Conservation (phyloP, 2,113 vertebrate genomes). For the Sylvilagus bachmani region DNA sequence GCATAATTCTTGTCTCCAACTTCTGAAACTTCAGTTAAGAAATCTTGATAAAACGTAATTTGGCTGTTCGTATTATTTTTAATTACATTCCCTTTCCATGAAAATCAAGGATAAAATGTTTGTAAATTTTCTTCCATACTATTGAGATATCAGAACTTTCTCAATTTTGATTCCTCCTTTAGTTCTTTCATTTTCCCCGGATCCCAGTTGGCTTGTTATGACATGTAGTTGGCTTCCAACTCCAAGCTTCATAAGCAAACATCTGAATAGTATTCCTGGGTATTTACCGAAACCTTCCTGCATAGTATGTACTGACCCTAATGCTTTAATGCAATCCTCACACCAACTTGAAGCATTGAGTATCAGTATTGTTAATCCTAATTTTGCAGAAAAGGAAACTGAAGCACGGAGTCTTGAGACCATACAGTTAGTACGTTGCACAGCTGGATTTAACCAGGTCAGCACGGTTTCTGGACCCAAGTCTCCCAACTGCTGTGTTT, state of each 20-base stretch:
- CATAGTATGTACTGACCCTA: background rate
- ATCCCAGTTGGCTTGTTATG: background rate
- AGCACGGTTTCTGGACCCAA: background rate
- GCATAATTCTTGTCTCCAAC: background rate
- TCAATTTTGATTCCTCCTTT: background rate
- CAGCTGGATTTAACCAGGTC: background rate
- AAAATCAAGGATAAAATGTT: conserved; percentile 9
- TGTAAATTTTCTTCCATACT: background rate
- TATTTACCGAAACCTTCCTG: background rate
- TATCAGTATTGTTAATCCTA: background rate
- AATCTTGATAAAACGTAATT: background rate
- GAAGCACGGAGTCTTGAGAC: background rate
- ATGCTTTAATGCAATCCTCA: background rate
- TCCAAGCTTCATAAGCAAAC: background rate
- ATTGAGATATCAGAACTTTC: background rate
- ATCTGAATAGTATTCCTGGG: background rate
- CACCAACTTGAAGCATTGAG: background rate
- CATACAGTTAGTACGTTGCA: background rate
- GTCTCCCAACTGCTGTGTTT: background rate
- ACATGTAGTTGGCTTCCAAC: background rate
- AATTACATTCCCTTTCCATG: background rate
- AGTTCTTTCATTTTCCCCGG: background rate
- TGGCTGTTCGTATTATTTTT: background rate
- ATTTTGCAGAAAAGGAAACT: background rate
- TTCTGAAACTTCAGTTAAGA: conserved; percentile 9